These are phyloP conservation scores for Athene cunicularia DNA, from an alignment of 2,113 vertebrate genomes.

Conservation along the genomic window DNA sequence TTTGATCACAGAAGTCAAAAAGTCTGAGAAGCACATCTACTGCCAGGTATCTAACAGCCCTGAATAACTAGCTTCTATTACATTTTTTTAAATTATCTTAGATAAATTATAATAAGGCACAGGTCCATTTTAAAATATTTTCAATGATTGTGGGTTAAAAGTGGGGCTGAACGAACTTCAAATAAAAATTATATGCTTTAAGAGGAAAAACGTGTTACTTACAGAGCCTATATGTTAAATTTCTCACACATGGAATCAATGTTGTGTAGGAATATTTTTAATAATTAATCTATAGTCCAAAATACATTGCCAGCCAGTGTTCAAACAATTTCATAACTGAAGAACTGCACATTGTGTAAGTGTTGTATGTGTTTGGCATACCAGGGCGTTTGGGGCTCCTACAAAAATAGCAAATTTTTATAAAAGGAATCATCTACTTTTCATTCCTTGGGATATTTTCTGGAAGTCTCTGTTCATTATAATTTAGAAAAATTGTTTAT, in stretches of 20 bases:
- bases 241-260: background rate
- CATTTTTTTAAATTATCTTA: background rate
- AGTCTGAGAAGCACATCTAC: background rate
- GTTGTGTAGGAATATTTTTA: conserved; percentile 19
- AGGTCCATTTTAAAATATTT: background rate
- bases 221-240: background rate
- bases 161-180: background rate
- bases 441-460: conserved; percentile 56
- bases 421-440: conserved; percentile 29
- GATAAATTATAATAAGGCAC: background rate
- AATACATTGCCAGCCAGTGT: conserved; percentile 30
- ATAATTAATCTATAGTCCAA: background rate
- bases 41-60: background rate
- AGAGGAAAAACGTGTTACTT: background rate
- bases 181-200: background rate
- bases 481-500: conserved; percentile 32
- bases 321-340: conserved; percentile 36
- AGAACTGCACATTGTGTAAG: background rate
- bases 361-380: background rate
- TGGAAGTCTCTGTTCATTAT: conserved; percentile 43
- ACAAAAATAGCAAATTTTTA: background rate
- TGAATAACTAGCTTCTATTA: background rate
- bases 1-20: background rate
- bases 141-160: background rate
- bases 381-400: background rate